Evolutionary conservation across 2,888 invertebrate genomes (phyloP), one percentile per base, ranked within the genome.

Genomic region (Gerosis bhagava): DNA sequence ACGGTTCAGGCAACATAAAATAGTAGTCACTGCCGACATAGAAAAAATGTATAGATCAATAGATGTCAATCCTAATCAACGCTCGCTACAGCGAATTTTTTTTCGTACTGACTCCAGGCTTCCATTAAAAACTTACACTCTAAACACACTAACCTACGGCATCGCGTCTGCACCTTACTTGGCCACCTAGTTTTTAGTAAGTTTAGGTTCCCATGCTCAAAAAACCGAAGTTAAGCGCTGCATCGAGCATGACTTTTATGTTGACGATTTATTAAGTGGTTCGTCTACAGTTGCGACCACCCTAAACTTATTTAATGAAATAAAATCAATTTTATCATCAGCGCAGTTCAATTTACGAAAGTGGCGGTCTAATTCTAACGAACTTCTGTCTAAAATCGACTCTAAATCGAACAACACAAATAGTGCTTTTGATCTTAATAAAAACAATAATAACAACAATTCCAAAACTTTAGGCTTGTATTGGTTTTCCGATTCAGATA

Each of bases 121-220:
- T n/a, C 24, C 24, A 24, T 10, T 36, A 16, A 24, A 36, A 11
- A 36, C 36, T 13, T 36, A 36, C 6, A 49, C 28, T 8, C 5
- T 53, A 3, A 59, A 57, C 6, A 57, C 55, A 3, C 43, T 57
- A 1, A 58, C 52, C 2, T 63, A 58, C 24, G 58, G 57, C 8
- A 57, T 53, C 0, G 49, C 58, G 5, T 57, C 36, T 6, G 36
- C 36, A 2, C 36, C 37, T 16, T 37, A 25, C 7, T 16, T 37
- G 16, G 37, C 37, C 7, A 37, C 37, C 0, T 26, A 37, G n/a
- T 37, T 10, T 17, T 26, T 37, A 12, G 37, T 37, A 3, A 26
- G 26, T 26, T 7, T 37, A 11, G 37, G 16, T 1, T 26, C 25
- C n/a, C 16, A 12, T 10, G 24, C 26, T 2, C 8, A 8, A n/a